A percentile compares a stretch with the other conserved stretches of the same genome.
Evolutionary conservation across 2,888 invertebrate genomes (phyloP).

Genomic region (Rambutsinella grinnellia): DNA sequence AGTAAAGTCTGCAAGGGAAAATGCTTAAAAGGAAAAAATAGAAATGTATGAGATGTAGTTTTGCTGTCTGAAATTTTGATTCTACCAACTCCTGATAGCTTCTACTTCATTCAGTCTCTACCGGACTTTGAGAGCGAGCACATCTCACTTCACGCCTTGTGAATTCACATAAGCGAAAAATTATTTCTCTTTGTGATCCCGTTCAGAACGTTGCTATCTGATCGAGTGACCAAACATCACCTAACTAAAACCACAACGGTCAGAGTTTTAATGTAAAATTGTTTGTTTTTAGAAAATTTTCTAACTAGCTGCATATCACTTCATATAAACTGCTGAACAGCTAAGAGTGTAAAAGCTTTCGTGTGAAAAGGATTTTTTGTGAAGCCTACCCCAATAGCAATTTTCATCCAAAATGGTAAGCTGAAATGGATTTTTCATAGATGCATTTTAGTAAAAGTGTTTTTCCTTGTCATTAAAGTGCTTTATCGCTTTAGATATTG

Average conservation of each 20-base stretch:
- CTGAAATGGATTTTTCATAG: background rate
- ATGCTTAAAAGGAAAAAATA: too few relatives aligned
- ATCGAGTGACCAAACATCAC: slow-evolving; percentile 12
- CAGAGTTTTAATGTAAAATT: too few relatives aligned
- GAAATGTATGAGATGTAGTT: too few relatives aligned
- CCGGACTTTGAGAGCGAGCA: background rate
- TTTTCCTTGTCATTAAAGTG: background rate
- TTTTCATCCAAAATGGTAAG: background rate
- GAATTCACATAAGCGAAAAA: background rate
- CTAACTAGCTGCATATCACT: too few relatives aligned
- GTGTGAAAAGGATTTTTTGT: too few relatives aligned
- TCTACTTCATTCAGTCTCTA: background rate
- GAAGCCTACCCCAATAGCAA: background rate
- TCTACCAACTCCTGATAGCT: too few relatives aligned
- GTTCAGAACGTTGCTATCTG: slow-evolving; percentile 26
- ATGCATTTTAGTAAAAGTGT: background rate
- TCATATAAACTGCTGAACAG: too few relatives aligned
- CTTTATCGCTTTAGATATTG: background rate
- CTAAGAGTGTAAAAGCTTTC: too few relatives aligned
- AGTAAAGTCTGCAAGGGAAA: too few relatives aligned
- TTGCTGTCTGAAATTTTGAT: too few relatives aligned
- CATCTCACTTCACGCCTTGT: background rate
- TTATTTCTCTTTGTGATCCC: slow-evolving; percentile 15
- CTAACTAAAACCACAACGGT: too few relatives aligned
- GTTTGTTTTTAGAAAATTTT: too few relatives aligned